Conservation (phyloP, 2,888 invertebrate species). For the Minunthozetes semirufus region DNA sequence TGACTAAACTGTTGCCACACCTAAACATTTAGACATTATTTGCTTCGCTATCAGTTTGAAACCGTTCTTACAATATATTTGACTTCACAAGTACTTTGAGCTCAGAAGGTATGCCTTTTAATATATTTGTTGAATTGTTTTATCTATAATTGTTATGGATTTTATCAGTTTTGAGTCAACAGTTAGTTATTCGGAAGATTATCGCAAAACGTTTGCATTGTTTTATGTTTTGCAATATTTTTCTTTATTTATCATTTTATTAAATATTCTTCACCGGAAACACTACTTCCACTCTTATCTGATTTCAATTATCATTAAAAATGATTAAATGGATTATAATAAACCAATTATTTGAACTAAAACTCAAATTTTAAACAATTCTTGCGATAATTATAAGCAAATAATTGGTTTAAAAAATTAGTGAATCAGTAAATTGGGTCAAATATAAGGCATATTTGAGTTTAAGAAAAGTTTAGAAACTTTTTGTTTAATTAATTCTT, state of each 20-base stretch:
- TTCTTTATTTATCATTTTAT: background rate
- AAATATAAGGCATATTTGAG: too few relatives aligned
- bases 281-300: too few relatives aligned
- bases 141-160: conserved; percentile 28
- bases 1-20: conserved; percentile 19
- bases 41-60: background rate
- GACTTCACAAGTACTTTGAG: background rate
- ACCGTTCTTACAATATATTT: background rate
- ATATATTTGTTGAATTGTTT: background rate
- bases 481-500: too few relatives aligned
- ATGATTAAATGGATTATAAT: too few relatives aligned
- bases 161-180: conserved; percentile 18
- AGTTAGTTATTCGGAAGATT: background rate
- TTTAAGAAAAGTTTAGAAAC: too few relatives aligned
- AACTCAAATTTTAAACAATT: too few relatives aligned
- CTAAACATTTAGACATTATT: conserved; percentile 10
- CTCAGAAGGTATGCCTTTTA: background rate
- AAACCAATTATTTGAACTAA: too few relatives aligned
- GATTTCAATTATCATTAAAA: too few relatives aligned
- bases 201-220: background rate
- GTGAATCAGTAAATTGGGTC: too few relatives aligned
- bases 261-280: background rate
- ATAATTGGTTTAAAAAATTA: too few relatives aligned
- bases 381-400: too few relatives aligned
- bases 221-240: background rate